Evolutionary conservation across 2,113 vertebrate species (phyloP).

Genomic region (Typhlomys cinereus): DNA sequence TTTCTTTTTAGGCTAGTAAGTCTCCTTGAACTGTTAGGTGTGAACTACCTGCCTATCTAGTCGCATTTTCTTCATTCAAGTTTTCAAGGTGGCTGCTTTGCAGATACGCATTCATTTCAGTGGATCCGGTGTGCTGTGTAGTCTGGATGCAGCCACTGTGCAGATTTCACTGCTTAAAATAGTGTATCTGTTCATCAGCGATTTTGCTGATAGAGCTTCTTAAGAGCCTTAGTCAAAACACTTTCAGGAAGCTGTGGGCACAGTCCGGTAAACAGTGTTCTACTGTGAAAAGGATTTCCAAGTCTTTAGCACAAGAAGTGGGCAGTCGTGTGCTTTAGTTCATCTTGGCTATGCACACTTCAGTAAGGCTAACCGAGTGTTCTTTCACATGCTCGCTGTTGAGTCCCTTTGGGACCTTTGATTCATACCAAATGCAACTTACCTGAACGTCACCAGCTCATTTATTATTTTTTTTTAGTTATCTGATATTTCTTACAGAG

Average conservation of each 20-base stretch:
- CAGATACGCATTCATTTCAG: constrained; percentile 67
- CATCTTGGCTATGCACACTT: constrained; percentile 78
- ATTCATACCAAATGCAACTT: constrained; percentile 82
- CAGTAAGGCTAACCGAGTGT: constrained; percentile 80
- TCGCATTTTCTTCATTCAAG: constrained; percentile 66
- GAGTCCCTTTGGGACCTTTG: constrained; percentile 82
- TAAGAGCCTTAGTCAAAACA: constrained; percentile 82
- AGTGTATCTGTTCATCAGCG: constrained; percentile 82
- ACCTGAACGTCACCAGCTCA: constrained; percentile 60
- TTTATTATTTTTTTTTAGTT: constrained; percentile 39
- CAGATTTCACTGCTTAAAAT: constrained; percentile 84
- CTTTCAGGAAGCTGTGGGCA: constrained; percentile 84
- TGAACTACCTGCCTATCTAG: constrained; percentile 3
- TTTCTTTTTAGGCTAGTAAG: constrained; percentile 30
- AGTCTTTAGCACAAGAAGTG: constrained; percentile 80
- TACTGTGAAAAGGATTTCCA: constrained; percentile 84
- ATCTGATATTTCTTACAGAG: constrained; percentile 49
- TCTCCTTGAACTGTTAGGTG: constrained; percentile 23
- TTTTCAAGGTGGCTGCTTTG: constrained; percentile 75
- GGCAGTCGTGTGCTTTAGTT: constrained; percentile 83
- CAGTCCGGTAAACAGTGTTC: constrained; percentile 84
- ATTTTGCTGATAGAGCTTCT: constrained; percentile 81
- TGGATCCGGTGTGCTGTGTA: constrained; percentile 85
- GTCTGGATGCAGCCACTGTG: constrained; percentile 90
- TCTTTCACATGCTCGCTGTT: constrained; percentile 81